Base-by-base conservation (phyloP, 2,888 invertebrate genomes). In the Patella ulyssiponensis region DNA sequence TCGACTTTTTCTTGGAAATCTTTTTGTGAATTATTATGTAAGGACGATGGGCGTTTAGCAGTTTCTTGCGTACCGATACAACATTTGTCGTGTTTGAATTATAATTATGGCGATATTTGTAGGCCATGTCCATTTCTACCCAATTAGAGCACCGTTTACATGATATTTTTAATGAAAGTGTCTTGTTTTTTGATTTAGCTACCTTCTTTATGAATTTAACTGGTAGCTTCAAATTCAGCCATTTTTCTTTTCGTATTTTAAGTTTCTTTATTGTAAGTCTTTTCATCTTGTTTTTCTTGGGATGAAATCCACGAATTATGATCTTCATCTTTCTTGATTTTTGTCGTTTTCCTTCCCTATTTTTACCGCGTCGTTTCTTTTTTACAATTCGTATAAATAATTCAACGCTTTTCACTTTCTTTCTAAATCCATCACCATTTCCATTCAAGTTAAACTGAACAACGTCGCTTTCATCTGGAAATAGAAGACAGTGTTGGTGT, bases 141-240 rank as follows among this genome's bases (percentile, higher is more conserved):
- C 64, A 64, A 9, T 64, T 20, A 23, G 20, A 20, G 14, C 64
- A 64, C 23, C 64, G 9, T 14, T 14, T 64, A 23, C 64, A 64
- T 3, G 64, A 23, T 64, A 64, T 64, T 23, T 64, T 64, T 23
- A 64, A 23, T 23, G 20, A 23, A 12, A 64, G 20, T 11, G 20
- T 23, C 17, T 64, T 64, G 14, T 64, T 20, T 64, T 64, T 64
- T 3, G 64, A 23, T 64, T 64, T 64, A 23, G 64, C 14, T 14
- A 23, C 23, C 14, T 64, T 64, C 23, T 14, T 20, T 23, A 64
- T 11, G 9, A 64, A 23, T 64, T 23, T 64, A 20, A 64, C 23
- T n/a, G 64, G 64, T 64, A 64, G 23, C 23, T 64, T 64, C 64
- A 64, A 23, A 64, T 64, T 64, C 23, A 64, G 12, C 64, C 64